Evolutionary conservation across 2,113 vertebrate species (phyloP).

Genomic region (Hippopotamus amphibius): DNA sequence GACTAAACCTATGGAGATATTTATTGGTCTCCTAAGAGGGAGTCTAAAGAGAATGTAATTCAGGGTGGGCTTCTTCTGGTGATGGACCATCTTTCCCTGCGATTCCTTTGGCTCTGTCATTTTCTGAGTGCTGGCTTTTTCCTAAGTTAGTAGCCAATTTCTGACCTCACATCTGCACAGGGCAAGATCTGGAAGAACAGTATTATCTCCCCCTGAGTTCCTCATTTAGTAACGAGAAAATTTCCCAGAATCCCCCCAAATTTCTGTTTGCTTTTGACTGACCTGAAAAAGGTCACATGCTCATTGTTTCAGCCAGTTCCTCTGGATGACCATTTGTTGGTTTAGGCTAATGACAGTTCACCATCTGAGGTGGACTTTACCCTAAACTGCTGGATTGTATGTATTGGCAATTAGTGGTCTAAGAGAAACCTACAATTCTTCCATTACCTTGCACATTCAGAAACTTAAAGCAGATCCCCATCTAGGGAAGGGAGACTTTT

Average conservation of each 20-base stretch:
- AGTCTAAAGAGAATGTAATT: background rate
- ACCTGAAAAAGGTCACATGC: background rate
- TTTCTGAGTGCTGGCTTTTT: background rate
- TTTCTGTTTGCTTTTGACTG: background rate
- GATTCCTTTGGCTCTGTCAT: background rate
- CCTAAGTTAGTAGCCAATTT: background rate
- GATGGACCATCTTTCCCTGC: background rate
- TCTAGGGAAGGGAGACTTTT: background rate
- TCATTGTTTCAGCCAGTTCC: background rate
- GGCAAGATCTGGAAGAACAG: background rate
- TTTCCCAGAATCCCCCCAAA: background rate
- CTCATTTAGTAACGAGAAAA: background rate
- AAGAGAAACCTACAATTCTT: background rate
- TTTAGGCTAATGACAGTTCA: background rate
- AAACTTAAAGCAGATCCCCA: background rate
- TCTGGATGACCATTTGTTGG: background rate
- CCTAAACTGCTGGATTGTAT: background rate
- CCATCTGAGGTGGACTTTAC: background rate
- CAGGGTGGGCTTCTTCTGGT: background rate
- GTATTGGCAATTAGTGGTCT: background rate
- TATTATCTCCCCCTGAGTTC: background rate
- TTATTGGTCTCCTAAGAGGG: background rate
- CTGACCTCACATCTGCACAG: background rate
- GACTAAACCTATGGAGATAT: background rate
- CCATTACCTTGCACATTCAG: background rate